Evolutionary conservation across 2,113 vertebrate genomes (phyloP).

Genomic region (Podilymbus podiceps): DNA sequence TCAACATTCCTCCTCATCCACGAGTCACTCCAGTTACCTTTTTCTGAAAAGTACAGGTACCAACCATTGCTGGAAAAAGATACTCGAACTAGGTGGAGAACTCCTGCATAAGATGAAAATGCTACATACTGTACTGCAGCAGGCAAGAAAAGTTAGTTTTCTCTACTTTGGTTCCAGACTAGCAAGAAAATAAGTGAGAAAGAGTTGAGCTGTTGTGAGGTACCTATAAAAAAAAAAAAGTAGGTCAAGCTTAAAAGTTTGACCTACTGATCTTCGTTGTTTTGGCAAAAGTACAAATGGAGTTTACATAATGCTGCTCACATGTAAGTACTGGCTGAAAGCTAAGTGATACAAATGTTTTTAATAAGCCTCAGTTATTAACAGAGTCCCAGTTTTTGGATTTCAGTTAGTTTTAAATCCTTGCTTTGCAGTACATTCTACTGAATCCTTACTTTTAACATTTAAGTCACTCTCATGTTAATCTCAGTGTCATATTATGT

Average conservation of each 20-base stretch:
- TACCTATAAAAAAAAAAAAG: slow-evolving; percentile 13
- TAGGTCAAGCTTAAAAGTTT: slow-evolving; percentile 40
- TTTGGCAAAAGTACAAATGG: slow-evolving; percentile 46
- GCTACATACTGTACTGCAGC: background rate
- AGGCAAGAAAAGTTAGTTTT: background rate
- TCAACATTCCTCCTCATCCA: background rate
- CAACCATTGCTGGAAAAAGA: background rate
- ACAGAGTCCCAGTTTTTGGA: background rate
- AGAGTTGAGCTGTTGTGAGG: background rate
- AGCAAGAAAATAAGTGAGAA: background rate
- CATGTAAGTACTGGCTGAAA: background rate
- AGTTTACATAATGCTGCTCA: slow-evolving; percentile 28
- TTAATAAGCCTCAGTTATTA: background rate
- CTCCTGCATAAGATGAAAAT: background rate
- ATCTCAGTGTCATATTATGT: background rate
- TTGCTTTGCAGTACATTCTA: background rate
- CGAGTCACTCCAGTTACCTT: background rate
- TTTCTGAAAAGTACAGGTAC: background rate
- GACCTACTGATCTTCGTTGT: slow-evolving; percentile 46
- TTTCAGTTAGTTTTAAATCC: background rate
- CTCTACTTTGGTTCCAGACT: background rate
- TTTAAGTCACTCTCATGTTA: background rate
- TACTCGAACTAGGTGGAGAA: background rate
- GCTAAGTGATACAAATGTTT: background rate
- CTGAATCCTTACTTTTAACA: background rate